A percentile compares a stretch with the other conserved stretches of the same genome.
These are phyloP conservation scores for Stegodyphus dumicola DNA, from an alignment of 1,140 invertebrate species.

Conservation along the genomic window DNA sequence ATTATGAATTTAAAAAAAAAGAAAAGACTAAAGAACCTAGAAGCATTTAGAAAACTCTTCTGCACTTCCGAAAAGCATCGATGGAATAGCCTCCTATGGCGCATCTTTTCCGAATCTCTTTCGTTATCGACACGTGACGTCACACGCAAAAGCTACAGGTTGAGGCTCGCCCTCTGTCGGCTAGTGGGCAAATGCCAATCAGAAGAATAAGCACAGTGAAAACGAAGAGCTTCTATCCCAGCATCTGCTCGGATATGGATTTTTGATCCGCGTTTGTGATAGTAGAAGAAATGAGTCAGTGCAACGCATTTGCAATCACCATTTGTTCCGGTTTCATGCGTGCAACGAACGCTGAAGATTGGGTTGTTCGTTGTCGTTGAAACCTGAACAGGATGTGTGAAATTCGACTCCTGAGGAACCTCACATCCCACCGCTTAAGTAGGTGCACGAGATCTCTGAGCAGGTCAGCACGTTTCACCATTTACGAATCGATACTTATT, in stretches of 20 bases:
- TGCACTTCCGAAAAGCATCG: no score
- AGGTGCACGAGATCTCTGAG: not conserved
- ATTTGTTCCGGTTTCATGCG: constrained; percentile 41
- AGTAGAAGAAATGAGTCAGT: not conserved
- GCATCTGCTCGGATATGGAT: not conserved
- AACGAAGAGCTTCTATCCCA: not conserved
- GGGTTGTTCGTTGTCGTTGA: constrained; percentile 50
- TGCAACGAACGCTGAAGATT: constrained; percentile 37
- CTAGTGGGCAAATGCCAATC: constrained; percentile 18
- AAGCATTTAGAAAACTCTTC: no score
- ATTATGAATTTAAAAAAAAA: no score
- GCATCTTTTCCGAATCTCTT: not conserved
- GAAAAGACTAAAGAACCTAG: no score
- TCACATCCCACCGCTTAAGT: not conserved
- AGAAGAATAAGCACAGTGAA: not conserved
- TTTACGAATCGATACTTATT: not conserved
- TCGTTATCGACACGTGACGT: constrained; percentile 24
- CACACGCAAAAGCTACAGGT: constrained; percentile 13
- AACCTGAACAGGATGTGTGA: constrained; percentile 36
- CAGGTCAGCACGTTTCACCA: not conserved
- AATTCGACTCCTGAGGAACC: not conserved
- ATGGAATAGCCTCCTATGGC: no score
- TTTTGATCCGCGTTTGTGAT: not conserved
- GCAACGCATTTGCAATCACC: not conserved
- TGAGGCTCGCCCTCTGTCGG: constrained; percentile 26